Conservation (phyloP, 2,888 invertebrate species). For the Rhorus exstirpatorius region DNA sequence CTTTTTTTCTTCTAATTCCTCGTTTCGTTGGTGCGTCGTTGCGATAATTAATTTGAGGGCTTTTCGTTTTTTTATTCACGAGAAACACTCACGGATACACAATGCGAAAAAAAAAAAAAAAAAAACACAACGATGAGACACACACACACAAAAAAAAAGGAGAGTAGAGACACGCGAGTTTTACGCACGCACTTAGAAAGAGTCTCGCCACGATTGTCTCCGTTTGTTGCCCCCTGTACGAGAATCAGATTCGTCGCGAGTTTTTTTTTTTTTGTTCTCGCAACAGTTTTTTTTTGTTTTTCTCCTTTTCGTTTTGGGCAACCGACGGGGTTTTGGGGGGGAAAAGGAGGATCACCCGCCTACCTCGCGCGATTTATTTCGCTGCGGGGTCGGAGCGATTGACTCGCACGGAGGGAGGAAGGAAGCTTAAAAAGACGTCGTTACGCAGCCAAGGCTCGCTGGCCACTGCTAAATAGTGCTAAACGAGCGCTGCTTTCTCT, state of each 20-base stretch:
- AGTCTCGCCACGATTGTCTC: slow-evolving; percentile 44
- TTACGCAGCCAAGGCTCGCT: slow-evolving; percentile 80
- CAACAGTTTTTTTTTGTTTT: slow-evolving; percentile 10
- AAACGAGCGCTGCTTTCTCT: slow-evolving; percentile 25
- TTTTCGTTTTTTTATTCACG: background rate
- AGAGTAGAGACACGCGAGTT: slow-evolving; percentile 55
- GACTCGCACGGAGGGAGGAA: slow-evolving; percentile 63
- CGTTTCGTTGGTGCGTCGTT: slow-evolving; percentile 38
- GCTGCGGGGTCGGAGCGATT: slow-evolving; percentile 66
- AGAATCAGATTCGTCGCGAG: slow-evolving; percentile 27
- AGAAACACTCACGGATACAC: slow-evolving; percentile 22
- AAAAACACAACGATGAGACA: slow-evolving; percentile 33
- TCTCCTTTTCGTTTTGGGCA: slow-evolving; percentile 27
- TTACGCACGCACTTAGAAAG: slow-evolving; percentile 57
- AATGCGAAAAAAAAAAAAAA: slow-evolving; percentile 2
- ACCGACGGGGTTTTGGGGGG: slow-evolving; percentile 38
- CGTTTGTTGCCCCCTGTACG: slow-evolving; percentile 31
- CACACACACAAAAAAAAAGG: slow-evolving; percentile 41
- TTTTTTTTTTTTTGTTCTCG: slow-evolving; percentile 32
- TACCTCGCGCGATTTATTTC: slow-evolving; percentile 68
- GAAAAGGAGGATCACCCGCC: slow-evolving; percentile 58
- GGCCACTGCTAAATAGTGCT: slow-evolving; percentile 76
- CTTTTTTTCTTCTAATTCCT: slow-evolving; percentile 25
- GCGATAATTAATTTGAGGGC: background rate
- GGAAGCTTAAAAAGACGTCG: slow-evolving; percentile 74